Percentiles rank a stretch among this genome's conserved stretches.
These are phyloP conservation scores for Philaenus spumarius DNA, from an alignment of 1,140 invertebrate species.

Conservation along the genomic window DNA sequence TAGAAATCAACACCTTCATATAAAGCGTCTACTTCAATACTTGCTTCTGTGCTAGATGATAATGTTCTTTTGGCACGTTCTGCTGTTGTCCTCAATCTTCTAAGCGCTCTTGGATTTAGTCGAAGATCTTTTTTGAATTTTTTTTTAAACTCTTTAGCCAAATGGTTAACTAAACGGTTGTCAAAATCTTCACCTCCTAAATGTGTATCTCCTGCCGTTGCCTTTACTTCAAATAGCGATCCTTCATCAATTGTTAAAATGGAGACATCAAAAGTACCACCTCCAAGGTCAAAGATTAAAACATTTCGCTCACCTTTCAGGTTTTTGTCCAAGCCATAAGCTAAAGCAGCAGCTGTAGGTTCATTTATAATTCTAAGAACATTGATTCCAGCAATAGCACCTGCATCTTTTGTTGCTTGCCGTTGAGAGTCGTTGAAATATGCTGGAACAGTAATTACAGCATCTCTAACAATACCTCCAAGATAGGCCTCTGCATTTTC, in stretches of 20 bases:
- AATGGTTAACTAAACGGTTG: too few relatives aligned
- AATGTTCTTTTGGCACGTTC: slow-evolving; percentile 52
- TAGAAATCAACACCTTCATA: too few relatives aligned
- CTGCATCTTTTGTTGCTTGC: slow-evolving; percentile 58
- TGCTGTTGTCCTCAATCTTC: slow-evolving; percentile 57
- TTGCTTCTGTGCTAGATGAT: slow-evolving; percentile 49
- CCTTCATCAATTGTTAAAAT: too few relatives aligned
- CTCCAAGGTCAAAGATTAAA: too few relatives aligned
- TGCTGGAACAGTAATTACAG: slow-evolving; percentile 63
- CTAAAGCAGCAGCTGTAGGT: slow-evolving; percentile 97
- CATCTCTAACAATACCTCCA: slow-evolving; percentile 49
- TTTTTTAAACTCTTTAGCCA: too few relatives aligned
- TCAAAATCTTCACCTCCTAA: too few relatives aligned
- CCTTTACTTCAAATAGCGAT: too few relatives aligned
- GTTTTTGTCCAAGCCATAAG: slow-evolving; percentile 77
- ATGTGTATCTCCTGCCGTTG: too few relatives aligned
- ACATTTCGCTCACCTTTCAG: too few relatives aligned
- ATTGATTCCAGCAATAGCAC: slow-evolving; percentile 61
- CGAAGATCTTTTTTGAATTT: slow-evolving; percentile 44
- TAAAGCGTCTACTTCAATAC: too few relatives aligned
- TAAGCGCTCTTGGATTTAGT: slow-evolving; percentile 42
- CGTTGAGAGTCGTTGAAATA: slow-evolving; percentile 65
- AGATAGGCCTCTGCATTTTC: slow-evolving; percentile 54
- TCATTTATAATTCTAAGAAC: too few relatives aligned
- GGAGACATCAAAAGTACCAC: too few relatives aligned